Percentiles rank a stretch among this genome's conserved stretches.
These are phyloP conservation scores for Rattus norvegicus DNA, from an alignment of 2,113 vertebrate species.

Conservation along the genomic window GRCr8 NC_086019.1:108018501-108019000, in stretches of 20 bases:
- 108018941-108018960: background rate
- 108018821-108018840: background rate
- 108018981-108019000: background rate
- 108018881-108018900: background rate
- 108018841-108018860: too few species aligned
- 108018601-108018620: background rate
- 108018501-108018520: background rate
- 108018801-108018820: background rate
- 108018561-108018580: background rate
- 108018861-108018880: background rate
- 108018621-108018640: background rate
- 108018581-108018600: fast-evolving
- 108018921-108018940: background rate
- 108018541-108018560: background rate
- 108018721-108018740: background rate
- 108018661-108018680: background rate
- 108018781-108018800: background rate
- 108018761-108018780: background rate
- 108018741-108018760: background rate
- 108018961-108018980: background rate
- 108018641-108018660: too few species aligned
- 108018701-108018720: background rate
- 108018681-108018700: background rate
- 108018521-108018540: background rate
- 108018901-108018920: background rate